These are phyloP conservation scores for Cyanistes caeruleus DNA, from an alignment of 2,113 vertebrate genomes.

Conservation along the genomic window DNA sequence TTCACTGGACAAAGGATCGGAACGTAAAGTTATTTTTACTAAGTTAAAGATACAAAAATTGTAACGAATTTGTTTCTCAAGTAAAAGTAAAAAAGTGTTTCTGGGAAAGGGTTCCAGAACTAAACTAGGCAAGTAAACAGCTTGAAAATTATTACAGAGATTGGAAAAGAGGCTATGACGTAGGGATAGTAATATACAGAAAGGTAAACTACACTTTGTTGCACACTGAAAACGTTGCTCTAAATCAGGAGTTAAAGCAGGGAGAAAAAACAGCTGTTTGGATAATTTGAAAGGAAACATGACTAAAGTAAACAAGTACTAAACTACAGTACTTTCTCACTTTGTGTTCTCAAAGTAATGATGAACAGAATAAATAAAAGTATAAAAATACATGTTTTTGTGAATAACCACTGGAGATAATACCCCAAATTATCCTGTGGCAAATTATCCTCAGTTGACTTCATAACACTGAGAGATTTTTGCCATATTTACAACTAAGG, in stretches of 20 bases:
- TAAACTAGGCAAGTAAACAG: neutral
- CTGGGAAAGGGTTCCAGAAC: neutral
- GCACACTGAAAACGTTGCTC: neutral
- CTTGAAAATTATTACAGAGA: neutral
- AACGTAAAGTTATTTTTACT: neutral
- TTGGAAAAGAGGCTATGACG: neutral
- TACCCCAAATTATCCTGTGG: neutral
- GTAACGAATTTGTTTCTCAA: neutral
- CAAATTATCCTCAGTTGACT: neutral
- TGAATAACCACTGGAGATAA: neutral
- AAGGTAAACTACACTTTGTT: neutral
- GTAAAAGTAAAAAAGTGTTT: neutral
- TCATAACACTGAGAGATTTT: neutral
- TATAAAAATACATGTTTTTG: neutral
- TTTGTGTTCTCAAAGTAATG: neutral
- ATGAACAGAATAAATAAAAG: neutral
- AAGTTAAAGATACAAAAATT: neutral
- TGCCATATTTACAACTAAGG: neutral
- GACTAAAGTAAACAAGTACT: neutral
- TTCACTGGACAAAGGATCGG: neutral
- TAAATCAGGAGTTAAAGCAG: neutral
- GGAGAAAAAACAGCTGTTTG: neutral
- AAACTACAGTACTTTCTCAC: neutral
- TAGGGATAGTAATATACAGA: neutral
- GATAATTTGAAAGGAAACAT: neutral